Evolutionary conservation across 2,888 invertebrate genomes (phyloP).

Genomic region (Rhagium mordax): DNA sequence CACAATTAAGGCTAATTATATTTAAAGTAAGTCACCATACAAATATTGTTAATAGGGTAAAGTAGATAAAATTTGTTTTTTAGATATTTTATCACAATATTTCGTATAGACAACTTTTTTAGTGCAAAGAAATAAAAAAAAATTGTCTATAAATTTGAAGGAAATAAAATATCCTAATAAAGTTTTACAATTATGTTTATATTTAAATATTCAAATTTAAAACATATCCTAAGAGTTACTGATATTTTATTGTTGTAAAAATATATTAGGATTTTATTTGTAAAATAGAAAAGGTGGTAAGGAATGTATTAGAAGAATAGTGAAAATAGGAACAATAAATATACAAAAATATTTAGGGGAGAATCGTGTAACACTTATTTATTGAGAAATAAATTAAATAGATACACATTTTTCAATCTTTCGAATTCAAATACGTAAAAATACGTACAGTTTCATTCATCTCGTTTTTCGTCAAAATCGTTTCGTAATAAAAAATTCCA

Average conservation of each 20-base stretch:
- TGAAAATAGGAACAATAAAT: background rate
- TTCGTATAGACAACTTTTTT: background rate
- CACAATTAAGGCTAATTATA: slow-evolving; percentile 46
- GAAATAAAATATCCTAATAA: background rate
- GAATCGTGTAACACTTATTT: background rate
- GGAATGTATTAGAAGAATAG: background rate
- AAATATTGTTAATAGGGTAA: slow-evolving; percentile 36
- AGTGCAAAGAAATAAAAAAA: background rate
- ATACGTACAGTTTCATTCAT: background rate
- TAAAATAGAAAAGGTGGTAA: background rate
- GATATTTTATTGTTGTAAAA: background rate
- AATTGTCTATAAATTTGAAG: slow-evolving; percentile 2
- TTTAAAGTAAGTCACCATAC: slow-evolving; percentile 30
- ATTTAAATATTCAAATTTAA: background rate
- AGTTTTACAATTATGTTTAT: background rate
- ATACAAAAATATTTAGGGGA: slow-evolving; percentile 4
- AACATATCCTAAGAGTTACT: background rate
- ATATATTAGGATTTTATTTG: background rate
- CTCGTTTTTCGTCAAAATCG: background rate
- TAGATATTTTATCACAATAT: slow-evolving; percentile 2
- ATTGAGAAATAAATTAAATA: slow-evolving; percentile 10
- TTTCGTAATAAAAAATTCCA: background rate
- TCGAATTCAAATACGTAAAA: background rate
- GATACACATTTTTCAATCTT: background rate
- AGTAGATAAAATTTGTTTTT: background rate